Percentiles rank a stretch among this genome's conserved stretches.
Conservation (phyloP, 2,888 invertebrate species). For the Caradrina clavipalpis region DNA sequence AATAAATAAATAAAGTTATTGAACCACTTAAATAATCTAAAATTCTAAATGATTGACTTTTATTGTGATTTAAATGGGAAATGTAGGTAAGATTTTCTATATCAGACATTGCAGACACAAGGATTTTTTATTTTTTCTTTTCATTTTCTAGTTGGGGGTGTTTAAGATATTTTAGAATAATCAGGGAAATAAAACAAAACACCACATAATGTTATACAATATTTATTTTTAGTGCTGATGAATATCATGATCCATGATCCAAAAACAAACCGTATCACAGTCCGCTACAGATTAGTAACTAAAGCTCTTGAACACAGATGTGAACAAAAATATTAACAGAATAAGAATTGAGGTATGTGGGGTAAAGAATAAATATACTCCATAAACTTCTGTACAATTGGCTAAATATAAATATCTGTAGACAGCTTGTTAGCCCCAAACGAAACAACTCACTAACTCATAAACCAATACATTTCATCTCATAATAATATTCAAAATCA, state of each 20-base stretch:
- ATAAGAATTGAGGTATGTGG: slow-evolving; percentile 57
- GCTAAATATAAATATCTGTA: slow-evolving; percentile 60
- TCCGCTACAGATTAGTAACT: slow-evolving; percentile 73
- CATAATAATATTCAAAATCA: slow-evolving; percentile 67
- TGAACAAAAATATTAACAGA: slow-evolving; percentile 56
- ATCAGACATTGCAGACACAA: not conserved
- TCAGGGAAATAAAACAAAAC: slow-evolving; percentile 48
- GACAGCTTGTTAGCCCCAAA: slow-evolving; percentile 52
- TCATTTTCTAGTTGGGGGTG: not conserved
- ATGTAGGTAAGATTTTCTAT: not conserved
- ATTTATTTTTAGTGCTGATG: slow-evolving; percentile 82
- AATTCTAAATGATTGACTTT: no score
- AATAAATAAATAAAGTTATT: slow-evolving; percentile 7
- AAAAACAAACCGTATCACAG: slow-evolving; percentile 80
- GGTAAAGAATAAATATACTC: slow-evolving; percentile 60
- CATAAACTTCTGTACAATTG: slow-evolving; percentile 56
- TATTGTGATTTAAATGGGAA: no score
- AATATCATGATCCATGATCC: slow-evolving; percentile 77
- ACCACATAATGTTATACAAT: slow-evolving; percentile 72
- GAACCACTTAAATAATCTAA: not conserved
- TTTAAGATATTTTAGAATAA: not conserved
- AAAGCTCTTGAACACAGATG: slow-evolving; percentile 66
- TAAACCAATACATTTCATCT: slow-evolving; percentile 56
- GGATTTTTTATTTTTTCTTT: not conserved
- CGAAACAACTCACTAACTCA: slow-evolving; percentile 50